Evolutionary conservation across 2,888 invertebrate genomes (phyloP).

Genomic region (Drosophila anomalata): DNA sequence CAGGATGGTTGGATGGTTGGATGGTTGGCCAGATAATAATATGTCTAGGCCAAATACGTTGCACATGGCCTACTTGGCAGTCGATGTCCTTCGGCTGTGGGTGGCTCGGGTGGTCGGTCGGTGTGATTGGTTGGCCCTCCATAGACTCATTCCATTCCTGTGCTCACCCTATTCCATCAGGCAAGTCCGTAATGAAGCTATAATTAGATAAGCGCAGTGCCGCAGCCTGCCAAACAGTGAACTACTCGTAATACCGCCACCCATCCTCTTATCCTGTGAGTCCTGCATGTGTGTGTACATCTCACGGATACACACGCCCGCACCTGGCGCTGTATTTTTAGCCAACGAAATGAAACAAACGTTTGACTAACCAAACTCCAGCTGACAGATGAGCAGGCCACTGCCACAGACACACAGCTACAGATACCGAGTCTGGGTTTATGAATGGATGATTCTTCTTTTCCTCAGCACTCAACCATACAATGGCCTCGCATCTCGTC

Average conservation of each 20-base stretch:
- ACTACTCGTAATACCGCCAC: slow-evolving; percentile 17
- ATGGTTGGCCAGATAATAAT: slow-evolving; percentile 44
- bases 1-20: neutral
- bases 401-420: slow-evolving; percentile 10
- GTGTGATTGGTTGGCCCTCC: slow-evolving; percentile 15
- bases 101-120: neutral
- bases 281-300: slow-evolving; percentile 10
- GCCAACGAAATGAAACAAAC: slow-evolving; percentile 58
- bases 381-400: slow-evolving; percentile 50
- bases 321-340: slow-evolving; percentile 42
- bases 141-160: slow-evolving; percentile 2
- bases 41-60: slow-evolving; percentile 44
- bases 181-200: slow-evolving; percentile 74
- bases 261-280: slow-evolving; percentile 3
- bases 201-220: slow-evolving; percentile 72
- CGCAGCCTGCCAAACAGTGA: slow-evolving; percentile 20
- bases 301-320: slow-evolving; percentile 17
- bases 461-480: slow-evolving; percentile 21
- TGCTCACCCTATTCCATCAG: slow-evolving; percentile 53
- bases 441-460: slow-evolving; percentile 39
- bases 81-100: slow-evolving; percentile 31
- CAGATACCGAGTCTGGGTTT: slow-evolving; percentile 17
- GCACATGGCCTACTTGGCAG: slow-evolving; percentile 43
- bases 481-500: slow-evolving; percentile 18
- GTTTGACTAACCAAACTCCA: slow-evolving; percentile 70